Evolutionary conservation across 2,113 vertebrate species (phyloP).

Genomic region (Cricetomys ansorgei): DNA sequence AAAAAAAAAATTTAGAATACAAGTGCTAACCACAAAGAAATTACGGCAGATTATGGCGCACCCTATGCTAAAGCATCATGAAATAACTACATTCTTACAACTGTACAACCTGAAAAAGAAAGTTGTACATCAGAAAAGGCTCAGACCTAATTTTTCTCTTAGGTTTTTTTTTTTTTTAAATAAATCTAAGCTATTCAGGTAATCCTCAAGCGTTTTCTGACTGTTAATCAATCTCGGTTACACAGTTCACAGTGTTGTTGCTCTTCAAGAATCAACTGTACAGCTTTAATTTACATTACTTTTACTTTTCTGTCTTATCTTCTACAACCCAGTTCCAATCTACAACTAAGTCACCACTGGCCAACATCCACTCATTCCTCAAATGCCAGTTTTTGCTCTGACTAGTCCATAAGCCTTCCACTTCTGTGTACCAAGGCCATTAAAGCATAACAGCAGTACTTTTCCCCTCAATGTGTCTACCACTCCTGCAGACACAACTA

Average conservation of each 20-base stretch:
- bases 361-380: not conserved
- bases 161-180: not conserved
- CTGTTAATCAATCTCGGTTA: not conserved
- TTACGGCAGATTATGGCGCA: not conserved
- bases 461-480: not conserved
- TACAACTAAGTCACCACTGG: not conserved
- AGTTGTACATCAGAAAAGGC: not conserved
- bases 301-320: not conserved
- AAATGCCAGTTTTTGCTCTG: not conserved
- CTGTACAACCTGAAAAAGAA: not conserved
- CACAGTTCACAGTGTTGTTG: not conserved
- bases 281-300: fast-evolving
- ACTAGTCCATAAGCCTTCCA: not conserved
- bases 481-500: not conserved
- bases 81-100: constrained; percentile 26
- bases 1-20: not conserved
- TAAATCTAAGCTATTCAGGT: not conserved
- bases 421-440: not conserved
- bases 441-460: not conserved
- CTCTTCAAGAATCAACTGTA: too few relatives aligned
- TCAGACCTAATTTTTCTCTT: not conserved
- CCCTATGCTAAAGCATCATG: not conserved
- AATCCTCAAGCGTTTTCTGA: not conserved
- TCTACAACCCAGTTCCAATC: not conserved
- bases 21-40: constrained; percentile 30